phyloP scores from a whole-genome alignment of 2,888 invertebrate species.

The Xanthostigma xanthostigma region DNA sequence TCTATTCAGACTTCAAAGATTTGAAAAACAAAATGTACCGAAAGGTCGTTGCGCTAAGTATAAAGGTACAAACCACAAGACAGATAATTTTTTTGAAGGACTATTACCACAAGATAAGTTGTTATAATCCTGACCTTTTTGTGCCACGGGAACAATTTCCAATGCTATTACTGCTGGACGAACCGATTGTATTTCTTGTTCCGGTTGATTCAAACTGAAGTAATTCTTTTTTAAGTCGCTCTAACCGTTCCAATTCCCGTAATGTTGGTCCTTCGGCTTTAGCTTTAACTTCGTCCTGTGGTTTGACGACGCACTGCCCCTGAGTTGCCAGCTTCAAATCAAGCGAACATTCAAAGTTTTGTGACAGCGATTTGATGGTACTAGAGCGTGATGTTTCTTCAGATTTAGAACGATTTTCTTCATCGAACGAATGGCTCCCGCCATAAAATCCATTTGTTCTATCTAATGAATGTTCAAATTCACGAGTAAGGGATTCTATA shows the following conservation, averaged over 20 bases:
- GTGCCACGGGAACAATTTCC: constrained; percentile 27
- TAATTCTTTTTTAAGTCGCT: constrained; percentile 33
- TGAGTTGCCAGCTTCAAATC: constrained; percentile 26
- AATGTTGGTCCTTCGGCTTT: constrained; percentile 46
- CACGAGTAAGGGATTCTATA: constrained; percentile 61
- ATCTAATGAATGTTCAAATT: constrained; percentile 70
- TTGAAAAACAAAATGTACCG: no score
- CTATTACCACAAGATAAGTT: constrained; percentile 5
- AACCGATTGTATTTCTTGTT: constrained; percentile 27
- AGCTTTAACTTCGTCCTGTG: constrained; percentile 49
- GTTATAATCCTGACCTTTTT: constrained; percentile 20
- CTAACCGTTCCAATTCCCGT: constrained; percentile 42
- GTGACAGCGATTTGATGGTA: constrained; percentile 17
- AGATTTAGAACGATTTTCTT: constrained; percentile 14
- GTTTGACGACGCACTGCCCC: constrained; percentile 45
- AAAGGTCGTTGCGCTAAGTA: no score
- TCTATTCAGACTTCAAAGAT: no score
- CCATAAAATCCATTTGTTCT: constrained; percentile 5
- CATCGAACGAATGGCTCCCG: constrained; percentile 12
- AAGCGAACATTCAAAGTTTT: constrained; percentile 19
- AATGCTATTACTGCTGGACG: constrained; percentile 17
- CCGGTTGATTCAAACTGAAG: constrained; percentile 23
- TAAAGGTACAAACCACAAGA: no score
- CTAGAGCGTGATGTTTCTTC: constrained; percentile 16
- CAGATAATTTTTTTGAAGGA: no score